Evolutionary conservation across 1,140 invertebrate genomes (phyloP).

Genomic region (Eumaeus atala): DNA sequence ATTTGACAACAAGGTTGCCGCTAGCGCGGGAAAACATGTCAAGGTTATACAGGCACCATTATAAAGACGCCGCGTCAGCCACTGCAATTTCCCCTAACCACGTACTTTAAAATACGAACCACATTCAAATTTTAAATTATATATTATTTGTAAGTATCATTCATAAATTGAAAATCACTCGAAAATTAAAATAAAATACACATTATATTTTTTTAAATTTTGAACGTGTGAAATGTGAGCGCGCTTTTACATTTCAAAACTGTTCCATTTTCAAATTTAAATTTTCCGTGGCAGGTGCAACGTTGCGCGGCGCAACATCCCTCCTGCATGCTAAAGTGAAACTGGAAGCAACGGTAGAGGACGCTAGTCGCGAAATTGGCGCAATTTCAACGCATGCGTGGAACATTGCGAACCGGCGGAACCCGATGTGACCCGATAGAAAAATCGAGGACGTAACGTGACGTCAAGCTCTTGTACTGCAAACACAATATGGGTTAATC

Average conservation of each 20-base stretch:
- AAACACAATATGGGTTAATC: slow-evolving; percentile 65
- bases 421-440: slow-evolving; percentile 62
- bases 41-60: slow-evolving; percentile 60
- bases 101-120: slow-evolving; percentile 11
- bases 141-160: not conserved
- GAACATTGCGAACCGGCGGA: slow-evolving; percentile 51
- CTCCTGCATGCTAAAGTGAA: slow-evolving; percentile 37
- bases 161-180: not conserved
- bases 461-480: slow-evolving; percentile 56
- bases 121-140: not conserved
- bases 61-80: slow-evolving; percentile 48
- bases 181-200: no score
- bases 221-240: not conserved
- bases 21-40: slow-evolving; percentile 68
- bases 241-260: slow-evolving; percentile 42
- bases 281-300: slow-evolving; percentile 41
- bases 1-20: slow-evolving; percentile 61
- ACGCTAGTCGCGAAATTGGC: slow-evolving; percentile 65
- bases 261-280: slow-evolving; percentile 59
- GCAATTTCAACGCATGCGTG: slow-evolving; percentile 68
- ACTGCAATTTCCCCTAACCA: slow-evolving; percentile 46
- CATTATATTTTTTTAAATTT: not conserved
- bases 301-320: slow-evolving; percentile 54
- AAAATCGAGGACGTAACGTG: slow-evolving; percentile 70
- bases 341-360: slow-evolving; percentile 63